phyloP scores from a whole-genome alignment of 2,888 invertebrate species.

The Caenorhabditis macrosperma region DNA sequence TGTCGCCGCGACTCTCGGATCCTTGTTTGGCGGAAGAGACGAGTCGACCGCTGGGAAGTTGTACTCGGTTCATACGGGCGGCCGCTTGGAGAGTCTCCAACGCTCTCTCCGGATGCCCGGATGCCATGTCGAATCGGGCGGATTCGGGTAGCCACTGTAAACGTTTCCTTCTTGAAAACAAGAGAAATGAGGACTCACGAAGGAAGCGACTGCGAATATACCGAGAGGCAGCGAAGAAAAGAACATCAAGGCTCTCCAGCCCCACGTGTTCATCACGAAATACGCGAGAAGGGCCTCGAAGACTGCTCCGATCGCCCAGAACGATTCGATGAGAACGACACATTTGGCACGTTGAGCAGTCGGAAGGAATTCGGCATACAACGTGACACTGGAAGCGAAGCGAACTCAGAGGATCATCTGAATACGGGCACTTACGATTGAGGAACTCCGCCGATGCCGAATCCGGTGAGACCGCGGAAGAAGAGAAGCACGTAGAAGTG shows the following conservation, averaged over 20 bases:
- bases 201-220: conserved; percentile 84
- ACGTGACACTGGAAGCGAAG: conserved; percentile 87
- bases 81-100: conserved; percentile 86
- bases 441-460: conserved; percentile 96
- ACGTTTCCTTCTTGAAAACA: conserved; percentile 14
- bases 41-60: conserved; percentile 89
- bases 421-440: conserved; percentile 88
- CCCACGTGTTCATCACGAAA: conserved; percentile 91
- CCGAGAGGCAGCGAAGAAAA: conserved; percentile 92
- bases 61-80: conserved; percentile 90
- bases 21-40: conserved; percentile 84
- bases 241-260: conserved; percentile 93
- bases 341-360: conserved; percentile 94
- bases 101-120: conserved; percentile 91
- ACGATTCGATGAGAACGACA: conserved; percentile 95
- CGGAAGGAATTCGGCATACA: conserved; percentile 96
- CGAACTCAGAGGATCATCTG: background rate
- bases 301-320: conserved; percentile 96
- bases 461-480: conserved; percentile 92
- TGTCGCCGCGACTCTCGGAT: conserved; percentile 81
- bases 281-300: conserved; percentile 92
- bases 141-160: conserved; percentile 94
- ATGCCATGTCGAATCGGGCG: conserved; percentile 90
- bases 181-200: conserved; percentile 53
- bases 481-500: conserved; percentile 92